Evolutionary conservation across 2,113 vertebrate species (phyloP).

Genomic region (Agapornis roseicollis): DNA sequence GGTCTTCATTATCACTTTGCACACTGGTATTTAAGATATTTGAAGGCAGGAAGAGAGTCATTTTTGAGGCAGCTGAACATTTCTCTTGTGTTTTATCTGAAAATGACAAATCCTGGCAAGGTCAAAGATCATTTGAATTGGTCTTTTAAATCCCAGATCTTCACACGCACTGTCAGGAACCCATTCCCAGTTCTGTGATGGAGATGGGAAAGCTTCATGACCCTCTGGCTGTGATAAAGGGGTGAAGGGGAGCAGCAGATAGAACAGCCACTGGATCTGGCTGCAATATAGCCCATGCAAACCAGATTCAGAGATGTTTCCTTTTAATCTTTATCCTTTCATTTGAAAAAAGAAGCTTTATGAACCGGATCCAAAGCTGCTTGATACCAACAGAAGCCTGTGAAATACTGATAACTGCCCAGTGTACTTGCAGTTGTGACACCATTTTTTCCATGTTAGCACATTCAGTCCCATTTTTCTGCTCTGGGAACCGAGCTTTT

Average conservation of each 20-base stretch:
- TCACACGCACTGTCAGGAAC: neutral
- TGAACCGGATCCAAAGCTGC: neutral
- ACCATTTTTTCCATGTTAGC: neutral
- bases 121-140: neutral
- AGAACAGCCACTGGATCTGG: neutral
- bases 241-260: neutral
- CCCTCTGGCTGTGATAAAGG: neutral
- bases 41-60: neutral
- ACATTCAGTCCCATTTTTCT: neutral
- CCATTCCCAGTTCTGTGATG: neutral
- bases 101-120: neutral
- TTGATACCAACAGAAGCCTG: neutral
- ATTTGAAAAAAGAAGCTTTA: neutral
- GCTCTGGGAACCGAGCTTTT: neutral
- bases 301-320: neutral
- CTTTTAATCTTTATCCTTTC: neutral
- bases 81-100: neutral
- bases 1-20: neutral
- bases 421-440: neutral
- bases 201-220: neutral
- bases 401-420: neutral
- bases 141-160: neutral
- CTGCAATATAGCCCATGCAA: neutral
- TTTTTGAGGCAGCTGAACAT: neutral
- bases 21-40: neutral